These are phyloP conservation scores for Tetrao urogallus DNA, from an alignment of 2,113 vertebrate species.

Conservation along the genomic window DNA sequence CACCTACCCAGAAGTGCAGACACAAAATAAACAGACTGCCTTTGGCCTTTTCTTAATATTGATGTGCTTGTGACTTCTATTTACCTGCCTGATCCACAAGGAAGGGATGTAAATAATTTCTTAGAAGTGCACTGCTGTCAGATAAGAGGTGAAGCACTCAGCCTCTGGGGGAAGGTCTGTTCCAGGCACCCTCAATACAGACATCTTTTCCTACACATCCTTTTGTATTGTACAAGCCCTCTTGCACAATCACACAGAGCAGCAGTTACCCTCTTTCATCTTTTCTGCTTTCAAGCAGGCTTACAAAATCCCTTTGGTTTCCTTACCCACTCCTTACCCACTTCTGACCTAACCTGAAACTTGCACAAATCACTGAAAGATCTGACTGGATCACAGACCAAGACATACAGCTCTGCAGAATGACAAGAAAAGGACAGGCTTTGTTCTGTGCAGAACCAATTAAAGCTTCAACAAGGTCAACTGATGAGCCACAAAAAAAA, in stretches of 20 bases:
- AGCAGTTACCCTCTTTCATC: background rate
- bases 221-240: background rate
- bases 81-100: conserved; percentile 56
- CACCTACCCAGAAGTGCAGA: conserved; percentile 34
- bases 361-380: background rate
- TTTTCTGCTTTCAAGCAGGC: background rate
- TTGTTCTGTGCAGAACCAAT: background rate
- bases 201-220: background rate
- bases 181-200: background rate
- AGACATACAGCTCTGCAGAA: background rate
- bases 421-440: background rate
- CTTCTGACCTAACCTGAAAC: background rate
- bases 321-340: background rate
- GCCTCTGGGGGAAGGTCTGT: background rate
- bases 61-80: conserved; percentile 32
- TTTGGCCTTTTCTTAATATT: conserved; percentile 23
- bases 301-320: background rate
- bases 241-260: background rate
- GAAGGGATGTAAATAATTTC: conserved; percentile 31
- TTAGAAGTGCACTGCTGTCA: background rate
- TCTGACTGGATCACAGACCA: rapidly evolving
- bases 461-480: background rate
- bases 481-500: background rate
- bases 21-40: conserved; percentile 8
- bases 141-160: background rate